Percentiles rank a stretch among this genome's conserved stretches.
Conservation (phyloP, 2,113 vertebrate species). For the Brienomyrus brachyistius region DNA sequence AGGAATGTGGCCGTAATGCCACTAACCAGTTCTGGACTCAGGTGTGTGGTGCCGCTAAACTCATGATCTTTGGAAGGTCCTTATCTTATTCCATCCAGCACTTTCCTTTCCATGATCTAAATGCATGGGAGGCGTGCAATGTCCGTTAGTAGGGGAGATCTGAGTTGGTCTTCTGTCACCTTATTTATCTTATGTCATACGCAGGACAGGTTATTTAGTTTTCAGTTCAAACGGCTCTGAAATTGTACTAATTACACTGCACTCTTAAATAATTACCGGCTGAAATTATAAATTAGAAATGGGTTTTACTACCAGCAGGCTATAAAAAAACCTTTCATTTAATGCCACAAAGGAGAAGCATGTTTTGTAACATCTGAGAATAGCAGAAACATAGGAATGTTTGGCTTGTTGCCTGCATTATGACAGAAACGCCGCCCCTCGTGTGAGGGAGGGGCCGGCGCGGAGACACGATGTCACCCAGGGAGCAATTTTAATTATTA, state of each 20-base stretch:
- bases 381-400: not conserved
- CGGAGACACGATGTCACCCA: not conserved
- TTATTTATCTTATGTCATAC: not conserved
- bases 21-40: conserved; percentile 81
- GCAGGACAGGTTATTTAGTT: not conserved
- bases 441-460: not conserved
- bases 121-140: not conserved
- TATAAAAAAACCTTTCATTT: not conserved
- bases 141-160: not conserved
- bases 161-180: not conserved
- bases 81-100: not conserved
- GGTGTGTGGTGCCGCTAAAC: conserved; percentile 53
- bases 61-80: not conserved
- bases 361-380: not conserved
- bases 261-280: not conserved
- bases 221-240: not conserved
- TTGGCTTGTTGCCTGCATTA: not conserved
- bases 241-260: not conserved
- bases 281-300: not conserved
- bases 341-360: not conserved
- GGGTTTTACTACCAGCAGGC: not conserved
- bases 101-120: not conserved
- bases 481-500: not conserved
- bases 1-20: conserved; percentile 81
- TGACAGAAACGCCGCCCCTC: not conserved